A percentile compares a stretch with the other conserved stretches of the same genome.
Conservation (phyloP, 2,888 invertebrate genomes). For the Syritta pipiens region DNA sequence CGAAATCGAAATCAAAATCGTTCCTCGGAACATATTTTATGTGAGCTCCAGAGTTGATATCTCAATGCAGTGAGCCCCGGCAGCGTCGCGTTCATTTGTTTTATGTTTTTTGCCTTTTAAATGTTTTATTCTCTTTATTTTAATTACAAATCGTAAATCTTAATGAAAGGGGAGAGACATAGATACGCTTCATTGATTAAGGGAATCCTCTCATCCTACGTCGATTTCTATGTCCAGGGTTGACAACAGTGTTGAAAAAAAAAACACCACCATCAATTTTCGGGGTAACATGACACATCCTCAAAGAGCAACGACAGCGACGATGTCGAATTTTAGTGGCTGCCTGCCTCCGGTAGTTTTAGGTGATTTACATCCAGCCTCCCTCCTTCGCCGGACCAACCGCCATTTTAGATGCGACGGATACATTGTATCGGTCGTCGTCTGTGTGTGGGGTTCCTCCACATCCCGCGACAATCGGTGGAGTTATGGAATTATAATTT, state of each 20-base stretch:
- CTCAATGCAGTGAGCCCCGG: conserved; percentile 21
- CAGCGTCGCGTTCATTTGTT: conserved; percentile 5
- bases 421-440: conserved; percentile 33
- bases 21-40: conserved; percentile 32
- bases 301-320: conserved; percentile 1
- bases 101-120: conserved; percentile 8
- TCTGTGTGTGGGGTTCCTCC: too few species aligned
- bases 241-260: conserved; percentile 4
- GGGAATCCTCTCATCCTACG: background rate
- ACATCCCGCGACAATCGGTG: background rate
- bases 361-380: background rate
- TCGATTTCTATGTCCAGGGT: conserved; percentile 20
- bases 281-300: conserved; percentile 21
- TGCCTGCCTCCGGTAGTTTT: conserved; percentile 5
- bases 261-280: conserved; percentile 40
- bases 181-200: conserved; percentile 40
- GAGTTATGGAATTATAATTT: conserved; percentile 12
- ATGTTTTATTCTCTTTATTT: conserved; percentile 25
- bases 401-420: background rate
- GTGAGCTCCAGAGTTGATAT: conserved; percentile 45
- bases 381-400: background rate
- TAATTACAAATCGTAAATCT: conserved; percentile 50
- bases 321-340: conserved; percentile 11
- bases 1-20: conserved; percentile 9
- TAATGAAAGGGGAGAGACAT: conserved; percentile 24